Conservation (phyloP, 2,888 invertebrate genomes). For the Micropterix aruncella region DNA sequence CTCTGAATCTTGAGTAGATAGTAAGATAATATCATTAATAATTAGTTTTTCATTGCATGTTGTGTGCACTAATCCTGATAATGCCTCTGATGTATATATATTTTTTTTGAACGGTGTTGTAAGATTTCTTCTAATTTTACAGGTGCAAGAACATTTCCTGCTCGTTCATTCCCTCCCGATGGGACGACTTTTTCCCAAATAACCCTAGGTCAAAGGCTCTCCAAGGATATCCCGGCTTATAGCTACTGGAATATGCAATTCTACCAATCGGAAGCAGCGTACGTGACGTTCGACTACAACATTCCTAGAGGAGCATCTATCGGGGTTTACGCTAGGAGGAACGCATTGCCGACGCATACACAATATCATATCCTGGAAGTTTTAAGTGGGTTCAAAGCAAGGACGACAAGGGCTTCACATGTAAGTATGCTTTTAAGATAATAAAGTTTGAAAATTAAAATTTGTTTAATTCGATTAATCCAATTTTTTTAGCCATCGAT, state of each 20-base stretch:
- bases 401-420: slow-evolving; percentile 72
- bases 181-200: slow-evolving; percentile 88
- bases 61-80: too few relatives aligned
- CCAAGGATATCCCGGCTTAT: slow-evolving; percentile 83
- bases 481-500: slow-evolving; percentile 52
- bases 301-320: slow-evolving; percentile 85
- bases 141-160: slow-evolving; percentile 83
- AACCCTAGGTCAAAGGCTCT: slow-evolving; percentile 72
- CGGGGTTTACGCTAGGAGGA: slow-evolving; percentile 88
- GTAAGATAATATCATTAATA: too few relatives aligned
- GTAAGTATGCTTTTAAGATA: slow-evolving; percentile 42
- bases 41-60: too few relatives aligned
- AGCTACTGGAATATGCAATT: slow-evolving; percentile 98
- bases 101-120: too few relatives aligned
- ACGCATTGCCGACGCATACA: slow-evolving; percentile 90
- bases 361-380: slow-evolving; percentile 94
- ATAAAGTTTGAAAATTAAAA: slow-evolving; percentile 2
- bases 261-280: slow-evolving; percentile 86
- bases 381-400: slow-evolving; percentile 76
- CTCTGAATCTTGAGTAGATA: too few relatives aligned
- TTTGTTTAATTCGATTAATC: slow-evolving; percentile 4
- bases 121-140: too few relatives aligned
- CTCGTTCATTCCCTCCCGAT: slow-evolving; percentile 83
- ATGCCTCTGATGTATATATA: too few relatives aligned
- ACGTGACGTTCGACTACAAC: slow-evolving; percentile 89